Percentiles rank a stretch among this genome's conserved stretches.
These are phyloP conservation scores for Cepaea hortensis DNA, from an alignment of 2,888 invertebrate species.

Conservation along the genomic window DNA sequence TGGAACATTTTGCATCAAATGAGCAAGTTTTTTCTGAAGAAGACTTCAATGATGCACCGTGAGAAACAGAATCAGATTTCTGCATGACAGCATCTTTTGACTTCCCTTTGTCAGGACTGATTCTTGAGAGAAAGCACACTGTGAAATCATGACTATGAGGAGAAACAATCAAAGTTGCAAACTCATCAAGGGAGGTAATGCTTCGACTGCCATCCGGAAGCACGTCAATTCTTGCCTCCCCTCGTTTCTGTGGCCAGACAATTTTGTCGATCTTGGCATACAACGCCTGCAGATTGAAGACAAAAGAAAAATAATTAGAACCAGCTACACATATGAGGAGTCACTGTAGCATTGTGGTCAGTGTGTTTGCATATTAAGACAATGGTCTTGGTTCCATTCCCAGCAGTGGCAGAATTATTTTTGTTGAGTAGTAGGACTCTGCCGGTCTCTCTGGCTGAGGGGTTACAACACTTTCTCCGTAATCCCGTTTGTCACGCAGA, in stretches of 20 bases:
- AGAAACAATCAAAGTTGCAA: constrained; percentile 67
- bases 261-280: constrained; percentile 65
- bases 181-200: constrained; percentile 67
- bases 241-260: constrained; percentile 63
- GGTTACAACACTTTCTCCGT: too few species aligned
- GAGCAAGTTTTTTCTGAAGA: not conserved
- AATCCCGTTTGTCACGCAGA: too few species aligned
- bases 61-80: not conserved
- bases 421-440: too few species aligned
- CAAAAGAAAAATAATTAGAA: not conserved
- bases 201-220: constrained; percentile 66
- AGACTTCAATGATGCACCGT: not conserved
- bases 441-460: too few species aligned
- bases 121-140: constrained; percentile 66
- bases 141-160: constrained; percentile 70
- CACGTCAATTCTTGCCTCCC: constrained; percentile 58
- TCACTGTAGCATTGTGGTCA: not conserved
- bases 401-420: not conserved
- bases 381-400: too few species aligned
- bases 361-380: too few species aligned
- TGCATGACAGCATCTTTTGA: not conserved
- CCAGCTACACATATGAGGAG: not conserved
- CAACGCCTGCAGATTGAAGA: constrained; percentile 58
- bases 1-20: not conserved
- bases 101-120: constrained; percentile 58